Percentiles rank a stretch among this genome's conserved stretches.
Conservation (phyloP, 2,113 vertebrate genomes). For the Phylloscopus whistleri region DNA sequence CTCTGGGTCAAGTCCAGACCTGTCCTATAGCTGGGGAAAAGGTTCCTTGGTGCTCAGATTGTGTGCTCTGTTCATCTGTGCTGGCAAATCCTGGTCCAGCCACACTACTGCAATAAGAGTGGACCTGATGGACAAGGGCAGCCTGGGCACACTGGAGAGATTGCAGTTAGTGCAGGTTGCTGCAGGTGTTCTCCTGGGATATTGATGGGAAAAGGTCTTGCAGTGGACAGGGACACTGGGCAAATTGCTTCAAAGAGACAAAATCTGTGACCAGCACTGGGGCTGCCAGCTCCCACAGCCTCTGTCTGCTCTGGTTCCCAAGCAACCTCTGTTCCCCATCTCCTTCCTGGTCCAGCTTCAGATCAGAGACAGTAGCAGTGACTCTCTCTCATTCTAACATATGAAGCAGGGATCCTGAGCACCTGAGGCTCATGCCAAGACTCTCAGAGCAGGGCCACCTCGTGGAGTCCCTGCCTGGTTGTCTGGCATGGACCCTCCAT, state of each 20-base stretch:
- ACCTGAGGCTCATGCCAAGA: rapidly evolving
- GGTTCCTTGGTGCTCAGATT: neutral
- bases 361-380: neutral
- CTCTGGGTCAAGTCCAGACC: rapidly evolving
- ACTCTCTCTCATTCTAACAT: neutral
- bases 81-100: neutral
- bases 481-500: neutral
- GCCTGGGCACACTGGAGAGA: neutral
- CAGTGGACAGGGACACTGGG: rapidly evolving
- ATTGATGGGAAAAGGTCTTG: neutral
- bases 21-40: neutral
- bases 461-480: rapidly evolving
- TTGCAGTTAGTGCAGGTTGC: neutral
- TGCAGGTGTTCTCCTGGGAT: neutral
- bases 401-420: rapidly evolving
- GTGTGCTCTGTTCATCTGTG: neutral
- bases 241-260: neutral
- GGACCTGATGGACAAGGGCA: neutral
- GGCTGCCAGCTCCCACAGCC: rapidly evolving
- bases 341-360: neutral
- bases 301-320: neutral
- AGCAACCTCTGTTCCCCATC: neutral
- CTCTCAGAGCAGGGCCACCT: rapidly evolving
- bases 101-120: neutral
- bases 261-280: neutral